Evolutionary conservation across 2,888 invertebrate genomes (phyloP), one percentile per base, ranked within the genome.

Genomic region (Hyppa rectilinea): DNA sequence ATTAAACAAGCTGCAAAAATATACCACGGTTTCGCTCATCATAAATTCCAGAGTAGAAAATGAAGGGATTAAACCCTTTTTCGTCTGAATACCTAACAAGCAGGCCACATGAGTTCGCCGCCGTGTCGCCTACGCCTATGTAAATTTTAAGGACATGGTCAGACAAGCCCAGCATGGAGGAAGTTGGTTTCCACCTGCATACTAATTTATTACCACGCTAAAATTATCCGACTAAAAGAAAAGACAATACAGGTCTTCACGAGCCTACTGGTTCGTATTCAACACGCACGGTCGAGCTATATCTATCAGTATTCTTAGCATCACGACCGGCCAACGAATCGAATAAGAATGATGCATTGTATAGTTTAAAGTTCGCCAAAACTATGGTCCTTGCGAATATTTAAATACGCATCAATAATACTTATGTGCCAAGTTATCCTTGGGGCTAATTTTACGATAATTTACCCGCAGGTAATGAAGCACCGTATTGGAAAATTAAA

Each of bases 311-410:
- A 95, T 95, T 94, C 95, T 86, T 85, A 85, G 86, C 90, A 90
- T 81, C 86, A 78, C 75, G 64, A 85, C 78, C 78, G 81, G 67
- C 81, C 83, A 88, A 87, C 86, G 88, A 87, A 83, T 85, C 87
- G 92, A 92, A 94, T 93, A 89, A 87, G 88, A 93, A 95, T 92
- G 88, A 92, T 83, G 89, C 87, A 92, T 92, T 93, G 92, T 92
- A 86, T 78, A 89, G 88, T 89, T 86, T 87, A 85, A 88, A 88
- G 91, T 88, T 89, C 91, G 93, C 92, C 92, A 92, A 92, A 93
- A 89, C 83, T 90, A 91, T 90, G 87, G 90, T 75, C 80, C 78
- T 83, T 87, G 85, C 81, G 83, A 87, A 87, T 88, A 87, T 89
- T 88, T 85, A 87, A 90, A 88, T 87, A 85, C 82, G 83, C 70